Base-by-base conservation (phyloP, 2,113 vertebrate species). In the Oreochromis tanganicae region DNA sequence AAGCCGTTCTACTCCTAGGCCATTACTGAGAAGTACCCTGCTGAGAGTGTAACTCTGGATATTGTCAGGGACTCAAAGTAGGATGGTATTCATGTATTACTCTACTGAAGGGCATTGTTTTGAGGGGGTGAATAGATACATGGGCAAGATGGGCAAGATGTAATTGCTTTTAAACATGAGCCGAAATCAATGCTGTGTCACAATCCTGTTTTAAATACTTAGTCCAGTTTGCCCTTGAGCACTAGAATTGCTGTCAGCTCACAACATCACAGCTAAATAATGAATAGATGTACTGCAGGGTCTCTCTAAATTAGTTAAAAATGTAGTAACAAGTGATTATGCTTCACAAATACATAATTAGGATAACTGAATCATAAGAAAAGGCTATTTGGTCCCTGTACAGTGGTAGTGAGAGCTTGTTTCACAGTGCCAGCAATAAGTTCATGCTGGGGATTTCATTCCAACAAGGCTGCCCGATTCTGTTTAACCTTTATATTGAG, bases 121-220 rank as follows among this genome's bases (percentile, higher is more conserved):
- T 46, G 43, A 50, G 71, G 71, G n/a, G 13, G 7, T 73, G 38
- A 32, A 63, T 46, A 14, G 11, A 50, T 78, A 85, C 43, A 82
- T n/a, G n/a, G n/a, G n/a, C n/a, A n/a, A n/a, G n/a, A 52, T n/a
- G 46, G 17, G 46, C 73, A 55, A 16, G 17, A 48, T 82, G 57
- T 87, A 90, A 89, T 88, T 81, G 59, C 41, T 80, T 81, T 90
- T 48, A 88, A 88, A 63, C 34, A 50, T 82, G 27, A 68, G 55
- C 79, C 32, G 9, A 81, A 86, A 87, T 90, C 85, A 83, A 80
- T 90, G 38, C 32, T 27, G 48, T 79, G 57, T 71, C 46, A 84
- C 81, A 43, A 9, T 81, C 36, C 82, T 32, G 12, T 80, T 89
- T 80, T 63, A 78, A 85, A 66, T 29, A 43, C 34, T 34, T 54